Conservation (phyloP, 2,888 invertebrate species). For the Acronicta leporina region DNA sequence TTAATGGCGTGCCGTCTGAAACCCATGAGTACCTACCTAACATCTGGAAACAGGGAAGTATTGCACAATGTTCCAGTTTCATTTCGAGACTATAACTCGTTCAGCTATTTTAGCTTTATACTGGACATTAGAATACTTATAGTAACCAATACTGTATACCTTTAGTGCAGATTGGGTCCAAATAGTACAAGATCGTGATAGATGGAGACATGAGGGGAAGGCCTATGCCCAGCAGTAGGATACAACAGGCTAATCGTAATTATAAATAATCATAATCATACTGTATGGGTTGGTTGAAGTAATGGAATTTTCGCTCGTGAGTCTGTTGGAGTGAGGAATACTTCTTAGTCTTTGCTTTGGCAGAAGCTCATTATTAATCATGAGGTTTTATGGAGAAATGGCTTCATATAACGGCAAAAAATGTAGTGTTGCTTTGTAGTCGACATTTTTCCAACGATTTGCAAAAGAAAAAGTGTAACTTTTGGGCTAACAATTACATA, state of each 20-base stretch:
- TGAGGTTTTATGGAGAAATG: constrained; percentile 1
- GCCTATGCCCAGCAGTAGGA: too few relatives aligned
- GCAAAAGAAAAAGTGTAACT: too few relatives aligned
- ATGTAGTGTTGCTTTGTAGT: too few relatives aligned
- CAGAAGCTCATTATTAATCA: too few relatives aligned
- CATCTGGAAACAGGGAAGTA: constrained; percentile 59
- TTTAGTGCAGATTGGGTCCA: too few relatives aligned
- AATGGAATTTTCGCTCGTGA: not conserved
- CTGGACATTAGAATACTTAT: constrained; percentile 21
- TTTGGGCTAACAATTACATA: too few relatives aligned
- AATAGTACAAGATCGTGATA: too few relatives aligned
- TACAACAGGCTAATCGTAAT: too few relatives aligned
- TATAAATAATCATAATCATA: too few relatives aligned
- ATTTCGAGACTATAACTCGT: constrained; percentile 59
- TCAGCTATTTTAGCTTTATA: constrained; percentile 54
- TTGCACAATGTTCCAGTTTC: constrained; percentile 61
- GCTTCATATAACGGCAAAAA: not conserved
- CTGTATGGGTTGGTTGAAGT: not conserved
- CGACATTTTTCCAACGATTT: too few relatives aligned
- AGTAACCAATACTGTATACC: too few relatives aligned
- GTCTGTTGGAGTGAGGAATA: not conserved
- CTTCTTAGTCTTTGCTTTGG: not conserved
- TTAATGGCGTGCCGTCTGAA: constrained; percentile 54
- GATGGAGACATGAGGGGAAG: too few relatives aligned
- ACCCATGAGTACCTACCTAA: constrained; percentile 59